Percentiles rank a stretch among this genome's conserved stretches.
These are phyloP conservation scores for Epinephelus lanceolatus DNA, from an alignment of 2,113 vertebrate genomes.

Conservation along the genomic window DNA sequence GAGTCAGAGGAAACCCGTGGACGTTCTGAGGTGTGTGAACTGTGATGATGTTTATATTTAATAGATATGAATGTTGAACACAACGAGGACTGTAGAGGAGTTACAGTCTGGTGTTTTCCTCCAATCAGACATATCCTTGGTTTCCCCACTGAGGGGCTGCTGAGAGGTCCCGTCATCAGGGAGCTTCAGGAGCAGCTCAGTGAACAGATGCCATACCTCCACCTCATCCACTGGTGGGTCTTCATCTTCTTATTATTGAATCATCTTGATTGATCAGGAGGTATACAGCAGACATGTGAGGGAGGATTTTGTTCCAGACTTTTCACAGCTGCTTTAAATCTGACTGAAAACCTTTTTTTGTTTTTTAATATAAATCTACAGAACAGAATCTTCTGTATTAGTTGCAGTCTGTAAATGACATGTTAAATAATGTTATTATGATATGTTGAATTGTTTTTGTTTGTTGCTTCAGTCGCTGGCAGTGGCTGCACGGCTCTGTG, in stretches of 20 bases:
- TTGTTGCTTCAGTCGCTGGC: slow-evolving; percentile 87
- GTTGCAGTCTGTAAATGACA: too few relatives aligned
- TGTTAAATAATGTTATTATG: too few relatives aligned
- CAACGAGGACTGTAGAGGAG: accelerated
- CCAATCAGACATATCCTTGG: slow-evolving; percentile 89
- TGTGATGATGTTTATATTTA: too few relatives aligned
- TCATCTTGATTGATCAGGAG: neutral
- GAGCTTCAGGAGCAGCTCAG: slow-evolving; percentile 85
- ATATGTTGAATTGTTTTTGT: neutral
- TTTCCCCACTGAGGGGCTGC: slow-evolving; percentile 87
- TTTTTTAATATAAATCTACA: too few relatives aligned
- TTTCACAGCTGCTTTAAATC: too few relatives aligned
- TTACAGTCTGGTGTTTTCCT: neutral
- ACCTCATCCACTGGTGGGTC: slow-evolving; percentile 92
- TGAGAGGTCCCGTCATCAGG: slow-evolving; percentile 84
- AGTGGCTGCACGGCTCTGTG: slow-evolving; percentile 87
- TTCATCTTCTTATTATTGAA: too few relatives aligned
- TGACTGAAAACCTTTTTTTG: too few relatives aligned
- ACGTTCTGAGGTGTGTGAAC: slow-evolving; percentile 86
- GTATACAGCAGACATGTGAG: too few relatives aligned
- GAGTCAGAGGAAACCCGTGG: slow-evolving; percentile 83
- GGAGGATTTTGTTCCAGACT: too few relatives aligned
- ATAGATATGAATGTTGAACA: too few relatives aligned
- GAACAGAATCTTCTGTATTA: too few relatives aligned
- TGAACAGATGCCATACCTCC: slow-evolving; percentile 90